Base-by-base conservation (phyloP, 2,888 invertebrate species). In the Troilus luridus region DNA sequence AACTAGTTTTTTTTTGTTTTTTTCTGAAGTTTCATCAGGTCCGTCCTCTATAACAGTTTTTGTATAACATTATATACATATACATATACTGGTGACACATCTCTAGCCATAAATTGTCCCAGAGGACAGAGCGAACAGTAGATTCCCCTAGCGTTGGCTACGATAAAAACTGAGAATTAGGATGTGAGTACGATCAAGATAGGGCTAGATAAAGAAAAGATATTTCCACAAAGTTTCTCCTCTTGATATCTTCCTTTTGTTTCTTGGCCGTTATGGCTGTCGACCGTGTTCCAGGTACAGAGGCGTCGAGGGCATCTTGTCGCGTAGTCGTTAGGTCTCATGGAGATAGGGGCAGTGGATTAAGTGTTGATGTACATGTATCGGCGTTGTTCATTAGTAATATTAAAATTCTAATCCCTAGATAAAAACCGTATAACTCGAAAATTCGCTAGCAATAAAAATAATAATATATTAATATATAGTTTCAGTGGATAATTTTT, bases 211-310 rank as follows among this genome's bases (percentile, higher is more conserved):
- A n/a, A n/a, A n/a, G n/a, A n/a, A n/a, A n/a, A n/a, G 67, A 67
- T 41, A 77, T 77, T 77, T 77, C 72, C 9, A 77, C 72, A 77
- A 77, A 77, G 72, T 41, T 17, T 24, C 24, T 24, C 11, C 0
- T 24, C n/a, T 67, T 67, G 72, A 77, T 77, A 77, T 77, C 72
- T 77, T 77, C 41, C 72, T 77, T 77, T 77, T 77, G 72, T 77
- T 77, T 77, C 72, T 77, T 19, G 27, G 24, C 24, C 24, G 24
- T 77, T 27, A 41, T 77, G 72, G 41, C 6, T 77, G 72, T 77
- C 17, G 27, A 8, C 72, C 72, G 41, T 77, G 41, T 27, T 12
- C 41, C 72, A 77, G 72, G 72, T 77, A 77, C 27, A 24, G 64
- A 27, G 41, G 27, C 72, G 72, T 72, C 72, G n/a, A 2, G 24